Evolutionary conservation across 2,888 invertebrate species (phyloP).

Genomic region (Cyclophora albipunctata): DNA sequence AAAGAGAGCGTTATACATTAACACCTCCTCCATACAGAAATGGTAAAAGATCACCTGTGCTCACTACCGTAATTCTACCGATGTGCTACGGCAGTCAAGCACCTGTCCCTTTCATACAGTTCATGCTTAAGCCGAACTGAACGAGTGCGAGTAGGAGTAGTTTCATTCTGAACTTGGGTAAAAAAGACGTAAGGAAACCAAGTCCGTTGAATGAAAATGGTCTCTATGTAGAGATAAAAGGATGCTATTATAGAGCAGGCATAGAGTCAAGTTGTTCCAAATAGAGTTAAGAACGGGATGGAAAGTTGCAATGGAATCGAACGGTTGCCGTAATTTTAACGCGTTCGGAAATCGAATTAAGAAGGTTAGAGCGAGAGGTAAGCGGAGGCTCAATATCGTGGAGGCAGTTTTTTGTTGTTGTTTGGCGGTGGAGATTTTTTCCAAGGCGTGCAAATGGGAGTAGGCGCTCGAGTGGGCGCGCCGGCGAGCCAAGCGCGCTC

Average conservation of each 20-base stretch:
- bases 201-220: conserved; percentile 19
- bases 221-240: conserved; percentile 14
- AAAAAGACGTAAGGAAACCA: conserved; percentile 32
- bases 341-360: conserved; percentile 74
- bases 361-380: conserved; percentile 72
- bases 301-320: conserved; percentile 68
- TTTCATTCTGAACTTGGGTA: conserved; percentile 31
- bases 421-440: conserved; percentile 69
- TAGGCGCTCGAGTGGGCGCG: conserved; percentile 74
- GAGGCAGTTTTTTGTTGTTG: conserved; percentile 72
- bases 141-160: conserved; percentile 75
- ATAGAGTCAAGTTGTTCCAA: conserved; percentile 8
- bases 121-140: conserved; percentile 69
- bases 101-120: conserved; percentile 74
- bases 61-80: conserved; percentile 74
- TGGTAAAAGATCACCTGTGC: conserved; percentile 75
- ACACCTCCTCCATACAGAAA: conserved; percentile 57
- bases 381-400: conserved; percentile 51
- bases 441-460: conserved; percentile 74
- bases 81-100: conserved; percentile 50
- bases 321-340: conserved; percentile 65
- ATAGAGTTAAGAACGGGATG: conserved; percentile 55
- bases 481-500: conserved; percentile 70
- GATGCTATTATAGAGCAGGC: conserved; percentile 2
- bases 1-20: conserved; percentile 60